A percentile compares a stretch with the other conserved stretches of the same genome.
These are phyloP conservation scores for Ornithoptera alexandrae DNA, from an alignment of 2,888 invertebrate species.

Conservation along the genomic window DNA sequence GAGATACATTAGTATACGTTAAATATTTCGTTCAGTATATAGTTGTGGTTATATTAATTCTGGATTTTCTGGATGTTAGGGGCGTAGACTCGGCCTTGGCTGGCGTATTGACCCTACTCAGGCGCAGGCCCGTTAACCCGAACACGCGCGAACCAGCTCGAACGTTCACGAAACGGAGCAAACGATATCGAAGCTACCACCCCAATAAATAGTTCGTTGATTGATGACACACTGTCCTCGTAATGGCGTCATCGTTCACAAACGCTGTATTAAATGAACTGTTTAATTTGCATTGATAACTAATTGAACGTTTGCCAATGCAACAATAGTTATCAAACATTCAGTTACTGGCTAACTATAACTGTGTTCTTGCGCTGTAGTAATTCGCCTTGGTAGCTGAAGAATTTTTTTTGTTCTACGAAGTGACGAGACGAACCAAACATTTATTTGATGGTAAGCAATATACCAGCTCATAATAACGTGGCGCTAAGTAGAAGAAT, in stretches of 20 bases:
- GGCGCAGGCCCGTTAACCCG: constrained; percentile 55
- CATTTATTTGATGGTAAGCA: no score
- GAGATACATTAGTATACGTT: not conserved
- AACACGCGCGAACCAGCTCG: constrained; percentile 43
- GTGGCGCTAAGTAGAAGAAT: no score
- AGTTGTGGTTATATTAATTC: constrained; percentile 5
- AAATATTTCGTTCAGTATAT: not conserved
- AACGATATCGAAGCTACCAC: constrained; percentile 43
- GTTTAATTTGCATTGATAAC: constrained; percentile 20
- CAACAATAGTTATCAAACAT: not conserved
- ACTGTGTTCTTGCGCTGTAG: no score
- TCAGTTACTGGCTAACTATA: no score
- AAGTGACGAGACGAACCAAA: no score
- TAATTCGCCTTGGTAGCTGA: no score
- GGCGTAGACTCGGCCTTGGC: constrained; percentile 65
- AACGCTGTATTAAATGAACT: constrained; percentile 6
- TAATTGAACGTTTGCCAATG: constrained; percentile 8
- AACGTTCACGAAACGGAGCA: constrained; percentile 40
- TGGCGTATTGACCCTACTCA: constrained; percentile 71
- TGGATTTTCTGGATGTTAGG: constrained; percentile 34
- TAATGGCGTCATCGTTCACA: constrained; percentile 41
- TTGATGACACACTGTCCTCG: constrained; percentile 23
- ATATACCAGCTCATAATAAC: no score
- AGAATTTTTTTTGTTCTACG: no score
- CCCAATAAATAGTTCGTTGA: constrained; percentile 16